Conservation (phyloP, 1,140 invertebrate genomes). For the Lasioglossum albipes region DNA sequence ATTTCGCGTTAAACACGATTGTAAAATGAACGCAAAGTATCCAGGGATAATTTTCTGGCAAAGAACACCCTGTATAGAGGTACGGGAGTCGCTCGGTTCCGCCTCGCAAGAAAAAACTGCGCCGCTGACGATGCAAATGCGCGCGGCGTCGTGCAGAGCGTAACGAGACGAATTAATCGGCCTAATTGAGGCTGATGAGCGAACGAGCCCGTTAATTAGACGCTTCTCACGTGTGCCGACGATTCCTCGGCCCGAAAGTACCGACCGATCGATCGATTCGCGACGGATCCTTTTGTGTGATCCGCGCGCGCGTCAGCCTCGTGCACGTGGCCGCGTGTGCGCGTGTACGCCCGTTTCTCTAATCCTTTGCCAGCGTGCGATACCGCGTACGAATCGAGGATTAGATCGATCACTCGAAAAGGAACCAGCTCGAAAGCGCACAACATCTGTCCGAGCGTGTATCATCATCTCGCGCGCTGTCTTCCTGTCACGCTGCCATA, state of each 20-base stretch:
- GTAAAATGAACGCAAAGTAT: too few species aligned
- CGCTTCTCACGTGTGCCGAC: not conserved
- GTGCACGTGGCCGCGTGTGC: not conserved
- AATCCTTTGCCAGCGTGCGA: not conserved
- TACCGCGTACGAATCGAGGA: not conserved
- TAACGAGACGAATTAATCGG: constrained; percentile 4
- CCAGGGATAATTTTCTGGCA: not conserved
- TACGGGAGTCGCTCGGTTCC: not conserved
- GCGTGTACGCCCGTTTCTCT: not conserved
- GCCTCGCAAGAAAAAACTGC: not conserved
- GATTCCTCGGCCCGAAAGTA: not conserved
- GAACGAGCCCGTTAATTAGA: constrained; percentile 5
- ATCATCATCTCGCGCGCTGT: not conserved
- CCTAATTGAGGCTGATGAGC: constrained; percentile 5
- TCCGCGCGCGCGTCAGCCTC: not conserved
- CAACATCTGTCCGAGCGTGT: not conserved
- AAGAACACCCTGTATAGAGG: not conserved
- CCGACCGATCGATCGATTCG: not conserved
- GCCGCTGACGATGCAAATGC: constrained; percentile 1
- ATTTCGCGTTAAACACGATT: too few species aligned
- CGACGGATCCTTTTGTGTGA: constrained; percentile 1
- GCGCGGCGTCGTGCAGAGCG: not conserved
- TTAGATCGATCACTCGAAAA: not conserved
- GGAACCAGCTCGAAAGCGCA: not conserved
- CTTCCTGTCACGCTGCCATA: not conserved